Evolutionary conservation across 2,888 invertebrate genomes (phyloP).

Genomic region (Callosobruchus maculatus): DNA sequence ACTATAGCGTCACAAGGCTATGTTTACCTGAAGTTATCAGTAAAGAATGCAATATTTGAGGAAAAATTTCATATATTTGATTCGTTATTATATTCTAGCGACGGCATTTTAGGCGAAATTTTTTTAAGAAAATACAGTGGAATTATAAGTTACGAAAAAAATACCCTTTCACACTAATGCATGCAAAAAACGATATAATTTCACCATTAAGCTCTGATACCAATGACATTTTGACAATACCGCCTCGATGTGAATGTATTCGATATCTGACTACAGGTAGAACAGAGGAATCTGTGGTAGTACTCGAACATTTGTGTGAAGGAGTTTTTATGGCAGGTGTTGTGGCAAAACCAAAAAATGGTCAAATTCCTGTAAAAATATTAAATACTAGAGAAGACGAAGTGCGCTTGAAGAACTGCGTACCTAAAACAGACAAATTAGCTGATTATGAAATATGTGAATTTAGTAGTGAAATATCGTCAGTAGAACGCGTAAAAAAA

Average conservation of each 20-base stretch:
- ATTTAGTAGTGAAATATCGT: too few species aligned
- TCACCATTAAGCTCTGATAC: not conserved
- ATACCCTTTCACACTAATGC: not conserved
- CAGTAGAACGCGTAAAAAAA: not conserved
- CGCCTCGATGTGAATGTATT: not conserved
- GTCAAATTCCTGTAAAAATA: conserved; percentile 1
- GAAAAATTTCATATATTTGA: conserved; percentile 1
- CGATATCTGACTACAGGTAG: not conserved
- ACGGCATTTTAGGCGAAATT: conserved; percentile 1
- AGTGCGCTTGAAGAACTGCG: not conserved
- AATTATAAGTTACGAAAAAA: not conserved
- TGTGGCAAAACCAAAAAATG: not conserved
- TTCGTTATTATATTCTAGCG: not conserved
- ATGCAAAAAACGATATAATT: not conserved
- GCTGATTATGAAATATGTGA: too few species aligned
- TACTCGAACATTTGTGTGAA: not conserved
- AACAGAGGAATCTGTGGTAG: not conserved
- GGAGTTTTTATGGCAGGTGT: not conserved
- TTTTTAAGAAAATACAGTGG: not conserved
- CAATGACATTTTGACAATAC: not conserved
- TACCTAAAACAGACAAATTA: too few species aligned
- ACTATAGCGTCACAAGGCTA: not conserved
- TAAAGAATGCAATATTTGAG: too few species aligned
- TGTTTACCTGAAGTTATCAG: too few species aligned
- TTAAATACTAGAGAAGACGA: conserved; percentile 1